A percentile compares a stretch with the other conserved stretches of the same genome.
Conservation (phyloP, 2,888 invertebrate genomes). For the Drosophila pseudotalamancana region DNA sequence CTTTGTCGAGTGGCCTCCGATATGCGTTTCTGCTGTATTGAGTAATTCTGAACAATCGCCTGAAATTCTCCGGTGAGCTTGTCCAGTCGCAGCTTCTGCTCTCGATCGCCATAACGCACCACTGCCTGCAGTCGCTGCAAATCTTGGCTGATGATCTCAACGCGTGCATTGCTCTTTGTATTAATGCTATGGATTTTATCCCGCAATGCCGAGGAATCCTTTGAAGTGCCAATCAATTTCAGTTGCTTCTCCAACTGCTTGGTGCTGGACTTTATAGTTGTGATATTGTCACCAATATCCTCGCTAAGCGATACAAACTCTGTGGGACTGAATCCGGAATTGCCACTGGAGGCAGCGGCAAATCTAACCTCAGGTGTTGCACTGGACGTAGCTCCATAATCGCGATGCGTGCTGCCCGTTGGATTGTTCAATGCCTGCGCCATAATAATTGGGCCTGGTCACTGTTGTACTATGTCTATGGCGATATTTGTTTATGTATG, state of each 20-base stretch:
- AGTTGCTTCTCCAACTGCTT: constrained; percentile 89
- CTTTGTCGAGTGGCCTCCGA: constrained; percentile 87
- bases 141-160: constrained; percentile 90
- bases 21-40: constrained; percentile 90
- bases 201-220: constrained; percentile 89
- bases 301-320: constrained; percentile 92
- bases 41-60: constrained; percentile 91
- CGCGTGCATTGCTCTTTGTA: constrained; percentile 89
- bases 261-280: constrained; percentile 90
- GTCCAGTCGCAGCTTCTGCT: constrained; percentile 93
- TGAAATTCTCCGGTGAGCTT: constrained; percentile 93
- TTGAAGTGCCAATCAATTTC: constrained; percentile 90
- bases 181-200: constrained; percentile 90
- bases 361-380: constrained; percentile 88
- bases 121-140: constrained; percentile 89
- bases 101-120: constrained; percentile 90
- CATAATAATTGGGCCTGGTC: constrained; percentile 32
- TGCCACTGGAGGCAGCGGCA: constrained; percentile 63
- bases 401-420: constrained; percentile 62
- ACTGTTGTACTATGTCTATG: background rate
- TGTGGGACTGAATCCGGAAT: constrained; percentile 88
- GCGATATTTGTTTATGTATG: background rate
- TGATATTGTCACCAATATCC: constrained; percentile 92
- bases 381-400: constrained; percentile 82
- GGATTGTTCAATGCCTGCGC: constrained; percentile 78